phyloP scores from a whole-genome alignment of 2,888 invertebrate genomes.

The Clitarchus hookeri region DNA sequence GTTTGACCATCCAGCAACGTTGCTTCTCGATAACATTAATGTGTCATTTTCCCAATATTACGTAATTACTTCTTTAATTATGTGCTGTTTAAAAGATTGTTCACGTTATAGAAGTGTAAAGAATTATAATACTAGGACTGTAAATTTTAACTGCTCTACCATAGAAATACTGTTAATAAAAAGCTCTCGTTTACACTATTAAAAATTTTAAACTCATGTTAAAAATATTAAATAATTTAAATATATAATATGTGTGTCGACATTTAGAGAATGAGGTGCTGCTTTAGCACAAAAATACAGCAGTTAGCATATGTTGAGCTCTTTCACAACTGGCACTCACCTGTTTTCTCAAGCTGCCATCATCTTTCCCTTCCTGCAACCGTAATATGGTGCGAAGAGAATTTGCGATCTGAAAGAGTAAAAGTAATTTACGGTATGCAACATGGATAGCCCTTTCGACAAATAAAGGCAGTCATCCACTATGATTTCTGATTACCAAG shows the following conservation, averaged over 20 bases:
- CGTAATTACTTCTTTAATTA: neutral
- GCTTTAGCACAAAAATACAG: neutral
- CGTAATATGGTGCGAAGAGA: neutral
- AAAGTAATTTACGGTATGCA: neutral
- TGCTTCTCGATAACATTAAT: neutral
- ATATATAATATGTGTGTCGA: neutral
- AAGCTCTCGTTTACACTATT: neutral
- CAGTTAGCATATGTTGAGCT: neutral
- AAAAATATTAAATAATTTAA: constrained; percentile 8
- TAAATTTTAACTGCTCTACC: constrained; percentile 14
- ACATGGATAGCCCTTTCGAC: too few relatives aligned
- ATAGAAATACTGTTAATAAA: neutral
- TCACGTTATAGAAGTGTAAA: neutral
- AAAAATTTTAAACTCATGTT: neutral
- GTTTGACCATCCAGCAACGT: neutral
- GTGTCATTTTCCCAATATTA: neutral
- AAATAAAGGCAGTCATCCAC: too few relatives aligned
- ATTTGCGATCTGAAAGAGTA: neutral
- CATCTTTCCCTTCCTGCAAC: neutral
- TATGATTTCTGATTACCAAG: neutral
- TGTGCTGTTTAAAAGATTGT: neutral
- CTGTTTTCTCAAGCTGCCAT: neutral
- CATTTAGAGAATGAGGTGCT: neutral
- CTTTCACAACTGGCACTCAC: neutral
- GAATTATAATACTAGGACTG: constrained; percentile 5